phyloP scores from a whole-genome alignment of 2,888 invertebrate species.

The Nesidiocoris tenuis region DNA sequence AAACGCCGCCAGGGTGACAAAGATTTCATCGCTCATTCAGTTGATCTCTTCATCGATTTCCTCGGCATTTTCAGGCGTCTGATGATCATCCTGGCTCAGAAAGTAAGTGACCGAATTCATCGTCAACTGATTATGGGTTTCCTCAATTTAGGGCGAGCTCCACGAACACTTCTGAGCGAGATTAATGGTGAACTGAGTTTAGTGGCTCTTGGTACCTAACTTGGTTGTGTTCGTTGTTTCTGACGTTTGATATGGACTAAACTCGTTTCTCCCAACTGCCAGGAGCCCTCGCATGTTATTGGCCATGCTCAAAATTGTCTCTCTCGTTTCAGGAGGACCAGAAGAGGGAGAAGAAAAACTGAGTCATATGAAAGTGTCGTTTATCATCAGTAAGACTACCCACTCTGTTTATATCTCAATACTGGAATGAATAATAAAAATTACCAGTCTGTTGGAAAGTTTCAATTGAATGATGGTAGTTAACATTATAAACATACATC shows the following conservation, averaged over 20 bases:
- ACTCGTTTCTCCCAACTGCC: too few relatives aligned
- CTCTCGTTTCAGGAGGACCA: neutral
- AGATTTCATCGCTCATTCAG: slow-evolving; percentile 88
- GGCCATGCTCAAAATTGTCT: too few relatives aligned
- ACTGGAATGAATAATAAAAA: neutral
- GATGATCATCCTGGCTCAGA: slow-evolving; percentile 84
- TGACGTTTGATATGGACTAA: too few relatives aligned
- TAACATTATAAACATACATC: too few relatives aligned
- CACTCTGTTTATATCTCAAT: neutral
- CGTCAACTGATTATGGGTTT: too few relatives aligned
- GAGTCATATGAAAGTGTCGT: neutral
- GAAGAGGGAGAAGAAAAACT: neutral
- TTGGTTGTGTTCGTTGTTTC: too few relatives aligned
- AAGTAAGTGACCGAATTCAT: slow-evolving; percentile 67
- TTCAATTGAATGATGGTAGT: neutral
- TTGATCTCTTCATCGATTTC: slow-evolving; percentile 93
- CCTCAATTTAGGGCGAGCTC: too few relatives aligned
- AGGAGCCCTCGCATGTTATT: too few relatives aligned
- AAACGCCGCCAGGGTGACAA: slow-evolving; percentile 86
- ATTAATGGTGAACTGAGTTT: too few relatives aligned
- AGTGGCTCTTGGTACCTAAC: too few relatives aligned
- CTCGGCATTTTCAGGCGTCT: slow-evolving; percentile 90
- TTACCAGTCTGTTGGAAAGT: neutral
- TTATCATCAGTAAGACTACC: neutral
- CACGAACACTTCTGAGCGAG: too few relatives aligned